Evolutionary conservation across 2,888 invertebrate genomes (phyloP), one percentile per base, ranked within the genome.

Genomic region (Nebria brevicollis): DNA sequence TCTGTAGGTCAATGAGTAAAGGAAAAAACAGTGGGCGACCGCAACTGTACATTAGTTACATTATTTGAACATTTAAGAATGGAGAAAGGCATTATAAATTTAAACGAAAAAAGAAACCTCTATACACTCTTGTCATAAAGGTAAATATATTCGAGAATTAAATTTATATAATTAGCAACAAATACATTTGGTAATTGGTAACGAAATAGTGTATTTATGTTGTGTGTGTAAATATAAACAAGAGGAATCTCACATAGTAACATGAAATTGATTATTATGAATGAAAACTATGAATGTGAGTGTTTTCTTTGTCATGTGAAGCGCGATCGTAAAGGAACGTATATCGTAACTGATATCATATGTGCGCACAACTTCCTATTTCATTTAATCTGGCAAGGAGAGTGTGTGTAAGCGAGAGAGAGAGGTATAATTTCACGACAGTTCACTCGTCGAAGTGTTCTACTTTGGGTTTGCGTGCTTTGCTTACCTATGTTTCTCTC

Each of bases 241-340:
- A 78, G 74, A 74, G 26, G 42, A 74, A 73, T 74, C 42, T 78
- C 43, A 74, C 78, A 78, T 78, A 78, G 80, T 80, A 75, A 80
- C 80, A 75, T 74, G 68, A 79, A 79, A 80, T 80, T 75, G 80
- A 70, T 75, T 74, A 79, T 79, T 80, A 80, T 80, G 80, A 80
- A 80, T 80, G 80, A 80, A 80, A 80, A 73, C 26, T n/a, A 26
- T 78, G 74, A 79, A 74, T 74, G 66, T 66, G 78, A 25, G 15
- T 72, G 34, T 26, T 43, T 79, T 74, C 75, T 75, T 75, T 80
- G 80, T 75, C 75, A 70, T 54, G n/a, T 64, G 70, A 75, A 70
- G 42, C 54, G 70, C 80, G 54, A 74, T 20, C 74, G 41, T 79
- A 41, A 74, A 66, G 20, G 73, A 74, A 73, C 79, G 80, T 80